Conservation (phyloP, 2,888 invertebrate genomes). For the Nephrotoma appendiculata region DNA sequence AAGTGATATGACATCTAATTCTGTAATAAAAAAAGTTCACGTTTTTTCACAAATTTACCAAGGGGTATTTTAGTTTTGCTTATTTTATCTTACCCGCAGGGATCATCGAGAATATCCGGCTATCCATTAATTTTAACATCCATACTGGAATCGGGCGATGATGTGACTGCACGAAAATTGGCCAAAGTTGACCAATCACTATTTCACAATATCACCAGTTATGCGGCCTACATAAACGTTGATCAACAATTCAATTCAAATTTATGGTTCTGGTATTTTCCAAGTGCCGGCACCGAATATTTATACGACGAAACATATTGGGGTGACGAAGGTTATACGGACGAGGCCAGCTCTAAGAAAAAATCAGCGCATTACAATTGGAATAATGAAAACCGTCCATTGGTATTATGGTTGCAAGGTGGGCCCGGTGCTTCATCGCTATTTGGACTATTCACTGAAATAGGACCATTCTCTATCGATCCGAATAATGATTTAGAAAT, state of each 20-base stretch:
- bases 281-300: conserved; percentile 32
- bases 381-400: conserved; percentile 36
- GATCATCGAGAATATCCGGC: background rate
- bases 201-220: conserved; percentile 31
- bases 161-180: conserved; percentile 14
- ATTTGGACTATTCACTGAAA: conserved; percentile 43
- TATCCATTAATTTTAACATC: conserved; percentile 29
- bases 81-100: background rate
- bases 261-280: conserved; percentile 77
- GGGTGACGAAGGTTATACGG: conserved; percentile 33
- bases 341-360: conserved; percentile 22
- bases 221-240: conserved; percentile 48
- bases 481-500: conserved; percentile 21
- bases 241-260: conserved; percentile 58
- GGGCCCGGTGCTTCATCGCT: conserved; percentile 43
- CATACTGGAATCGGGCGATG: conserved; percentile 23
- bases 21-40: no score
- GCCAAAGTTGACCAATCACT: conserved; percentile 23
- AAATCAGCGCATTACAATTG: conserved; percentile 12
- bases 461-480: conserved; percentile 44
- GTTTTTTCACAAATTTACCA: no score
- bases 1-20: no score
- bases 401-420: conserved; percentile 44
- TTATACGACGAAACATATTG: conserved; percentile 26
- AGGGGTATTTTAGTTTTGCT: no score